A percentile compares a stretch with the other conserved stretches of the same genome.
Evolutionary conservation across 1,140 invertebrate species (phyloP).

Genomic region (Lasaia peninsularis): DNA sequence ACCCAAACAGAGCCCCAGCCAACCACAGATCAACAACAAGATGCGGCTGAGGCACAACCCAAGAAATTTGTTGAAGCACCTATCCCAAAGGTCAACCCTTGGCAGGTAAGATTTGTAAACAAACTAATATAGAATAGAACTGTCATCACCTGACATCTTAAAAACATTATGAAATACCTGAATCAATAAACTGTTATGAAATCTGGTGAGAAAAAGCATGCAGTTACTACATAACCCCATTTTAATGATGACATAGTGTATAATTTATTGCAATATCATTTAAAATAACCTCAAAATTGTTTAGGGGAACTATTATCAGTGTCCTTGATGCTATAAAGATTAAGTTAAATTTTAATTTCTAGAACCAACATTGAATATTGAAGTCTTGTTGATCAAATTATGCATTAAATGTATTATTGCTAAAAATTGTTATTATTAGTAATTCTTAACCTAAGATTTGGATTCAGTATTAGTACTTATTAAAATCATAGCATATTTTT

Average conservation of each 20-base stretch:
- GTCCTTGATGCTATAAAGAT: slow-evolving; percentile 5
- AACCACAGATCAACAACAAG: slow-evolving; percentile 49
- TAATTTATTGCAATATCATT: background rate
- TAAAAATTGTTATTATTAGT: too few species aligned
- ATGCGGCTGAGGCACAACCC: slow-evolving; percentile 48
- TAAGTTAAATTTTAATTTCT: background rate
- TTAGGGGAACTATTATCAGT: background rate
- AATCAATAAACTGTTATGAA: slow-evolving; percentile 3
- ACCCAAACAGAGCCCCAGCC: slow-evolving; percentile 42
- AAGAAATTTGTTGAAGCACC: slow-evolving; percentile 81
- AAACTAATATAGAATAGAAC: slow-evolving; percentile 5
- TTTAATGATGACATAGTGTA: background rate
- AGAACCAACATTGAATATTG: background rate
- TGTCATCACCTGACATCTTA: slow-evolving; percentile 1
- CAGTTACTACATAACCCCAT: background rate
- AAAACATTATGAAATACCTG: slow-evolving; percentile 2
- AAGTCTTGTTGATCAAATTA: background rate
- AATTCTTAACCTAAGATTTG: too few species aligned
- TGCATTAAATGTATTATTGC: background rate
- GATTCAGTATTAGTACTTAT: too few species aligned
- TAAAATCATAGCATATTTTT: too few species aligned
- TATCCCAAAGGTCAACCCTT: slow-evolving; percentile 79
- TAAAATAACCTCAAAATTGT: background rate
- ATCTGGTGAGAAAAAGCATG: background rate
- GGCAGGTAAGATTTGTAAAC: slow-evolving; percentile 72